A percentile compares a stretch with the other conserved stretches of the same genome.
These are phyloP conservation scores for Caligus rogercresseyi DNA, from an alignment of 1,140 invertebrate genomes.

Conservation along the genomic window DNA sequence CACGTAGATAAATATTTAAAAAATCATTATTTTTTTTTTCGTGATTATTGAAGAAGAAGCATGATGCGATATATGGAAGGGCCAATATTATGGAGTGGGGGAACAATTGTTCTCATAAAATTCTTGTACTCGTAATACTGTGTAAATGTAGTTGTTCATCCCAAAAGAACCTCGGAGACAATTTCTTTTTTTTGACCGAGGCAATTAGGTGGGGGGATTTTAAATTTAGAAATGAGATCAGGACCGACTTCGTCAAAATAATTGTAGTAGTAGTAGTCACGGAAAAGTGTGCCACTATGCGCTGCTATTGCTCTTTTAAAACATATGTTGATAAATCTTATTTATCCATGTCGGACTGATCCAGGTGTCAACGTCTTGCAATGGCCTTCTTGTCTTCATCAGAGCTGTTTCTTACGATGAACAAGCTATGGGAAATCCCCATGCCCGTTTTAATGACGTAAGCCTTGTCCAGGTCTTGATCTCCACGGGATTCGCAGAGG, in stretches of 20 bases:
- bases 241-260: background rate
- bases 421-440: conserved; percentile 61
- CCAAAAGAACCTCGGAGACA: too few relatives aligned
- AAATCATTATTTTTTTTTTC: too few relatives aligned
- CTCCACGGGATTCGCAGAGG: conserved; percentile 69
- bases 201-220: background rate
- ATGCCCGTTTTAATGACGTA: conserved; percentile 60
- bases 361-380: background rate
- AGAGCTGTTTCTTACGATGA: conserved; percentile 45
- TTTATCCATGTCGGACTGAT: conserved; percentile 10
- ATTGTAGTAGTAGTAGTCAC: background rate
- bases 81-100: too few relatives aligned
- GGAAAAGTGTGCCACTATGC: background rate
- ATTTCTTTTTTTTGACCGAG: too few relatives aligned
- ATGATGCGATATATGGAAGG: too few relatives aligned
- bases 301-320: background rate
- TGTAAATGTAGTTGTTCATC: background rate
- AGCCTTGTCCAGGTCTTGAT: conserved; percentile 60
- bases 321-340: too few relatives aligned
- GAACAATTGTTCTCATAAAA: background rate
- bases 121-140: background rate
- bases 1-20: too few relatives aligned
- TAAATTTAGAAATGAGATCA: background rate
- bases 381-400: conserved; percentile 38
- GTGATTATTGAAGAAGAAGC: too few relatives aligned